Evolutionary conservation across 2,113 vertebrate genomes (phyloP).

Genomic region (Cololabis saira): DNA sequence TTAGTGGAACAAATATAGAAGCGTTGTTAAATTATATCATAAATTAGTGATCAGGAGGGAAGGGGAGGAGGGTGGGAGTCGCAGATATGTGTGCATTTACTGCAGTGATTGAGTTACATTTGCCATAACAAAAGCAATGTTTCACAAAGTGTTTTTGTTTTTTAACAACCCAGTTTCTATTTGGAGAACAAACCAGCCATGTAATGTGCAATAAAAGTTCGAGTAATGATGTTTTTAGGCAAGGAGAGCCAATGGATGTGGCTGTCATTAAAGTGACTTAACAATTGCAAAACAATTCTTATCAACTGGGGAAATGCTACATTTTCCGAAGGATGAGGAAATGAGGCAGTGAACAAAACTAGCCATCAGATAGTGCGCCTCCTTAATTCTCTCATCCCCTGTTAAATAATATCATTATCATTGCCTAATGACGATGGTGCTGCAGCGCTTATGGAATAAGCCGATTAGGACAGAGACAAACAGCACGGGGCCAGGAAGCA

Average conservation of each 20-base stretch:
- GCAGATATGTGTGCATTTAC: constrained; percentile 55
- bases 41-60: constrained; percentile 75
- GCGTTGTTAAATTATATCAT: constrained; percentile 70
- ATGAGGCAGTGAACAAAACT: constrained; percentile 73
- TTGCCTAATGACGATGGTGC: constrained; percentile 83
- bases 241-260: constrained; percentile 67
- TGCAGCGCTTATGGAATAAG: constrained; percentile 83
- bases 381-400: constrained; percentile 83
- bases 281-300: constrained; percentile 73
- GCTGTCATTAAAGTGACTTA: constrained; percentile 74
- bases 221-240: constrained; percentile 74
- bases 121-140: constrained; percentile 60
- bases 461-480: constrained; percentile 85
- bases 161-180: constrained; percentile 67
- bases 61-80: constrained; percentile 17
- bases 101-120: constrained; percentile 72
- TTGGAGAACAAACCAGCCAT: constrained; percentile 68
- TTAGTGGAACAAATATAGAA: constrained; percentile 72
- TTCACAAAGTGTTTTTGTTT: constrained; percentile 34
- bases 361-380: constrained; percentile 79
- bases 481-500: constrained; percentile 77
- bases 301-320: constrained; percentile 71
- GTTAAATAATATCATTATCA: constrained; percentile 87
- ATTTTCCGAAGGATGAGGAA: constrained; percentile 78
- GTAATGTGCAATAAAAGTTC: constrained; percentile 69